Evolutionary conservation across 2,888 invertebrate species (phyloP).

Genomic region (Melolontha melolontha): DNA sequence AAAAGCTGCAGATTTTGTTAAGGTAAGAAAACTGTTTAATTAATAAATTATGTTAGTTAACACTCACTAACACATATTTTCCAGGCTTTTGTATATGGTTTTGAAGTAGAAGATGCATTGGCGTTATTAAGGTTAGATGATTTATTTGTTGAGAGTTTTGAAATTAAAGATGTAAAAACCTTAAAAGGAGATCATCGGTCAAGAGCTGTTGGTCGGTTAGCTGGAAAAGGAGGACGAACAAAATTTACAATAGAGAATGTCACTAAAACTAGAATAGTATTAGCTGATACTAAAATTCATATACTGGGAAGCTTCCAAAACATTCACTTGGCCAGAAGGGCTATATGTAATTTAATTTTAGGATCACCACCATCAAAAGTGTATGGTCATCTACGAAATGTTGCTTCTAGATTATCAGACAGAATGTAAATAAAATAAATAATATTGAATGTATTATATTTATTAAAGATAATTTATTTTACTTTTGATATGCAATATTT

Average conservation of each 20-base stretch:
- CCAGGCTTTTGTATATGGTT: conserved; percentile 92
- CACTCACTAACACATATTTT: too few species aligned
- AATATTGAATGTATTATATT: conserved; percentile 8
- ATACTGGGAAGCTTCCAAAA: conserved; percentile 98
- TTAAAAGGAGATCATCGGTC: conserved; percentile 95
- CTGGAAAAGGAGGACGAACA: conserved; percentile 96
- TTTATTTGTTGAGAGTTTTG: conserved; percentile 96
- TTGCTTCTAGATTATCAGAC: conserved; percentile 86
- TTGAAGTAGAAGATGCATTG: conserved; percentile 96
- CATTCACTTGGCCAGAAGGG: conserved; percentile 92
- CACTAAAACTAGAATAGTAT: conserved; percentile 96
- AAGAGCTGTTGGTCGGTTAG: conserved; percentile 95
- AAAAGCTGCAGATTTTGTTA: conserved; percentile 98
- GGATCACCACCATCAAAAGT: conserved; percentile 98
- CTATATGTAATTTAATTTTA: conserved; percentile 95
- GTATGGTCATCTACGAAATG: conserved; percentile 91
- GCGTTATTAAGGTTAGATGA: conserved; percentile 96
- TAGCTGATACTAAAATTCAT: conserved; percentile 97
- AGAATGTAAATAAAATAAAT: conserved; percentile 72
- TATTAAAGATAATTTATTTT: conserved; percentile 9
- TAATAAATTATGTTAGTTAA: neutral
- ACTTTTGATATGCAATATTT: too few species aligned
- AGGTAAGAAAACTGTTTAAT: conserved; percentile 58
- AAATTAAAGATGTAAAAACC: conserved; percentile 96
- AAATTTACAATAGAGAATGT: conserved; percentile 99